Evolutionary conservation across 2,888 invertebrate species (phyloP), one percentile per base, ranked within the genome.

Genomic region (Meteorus cinctellus): DNA sequence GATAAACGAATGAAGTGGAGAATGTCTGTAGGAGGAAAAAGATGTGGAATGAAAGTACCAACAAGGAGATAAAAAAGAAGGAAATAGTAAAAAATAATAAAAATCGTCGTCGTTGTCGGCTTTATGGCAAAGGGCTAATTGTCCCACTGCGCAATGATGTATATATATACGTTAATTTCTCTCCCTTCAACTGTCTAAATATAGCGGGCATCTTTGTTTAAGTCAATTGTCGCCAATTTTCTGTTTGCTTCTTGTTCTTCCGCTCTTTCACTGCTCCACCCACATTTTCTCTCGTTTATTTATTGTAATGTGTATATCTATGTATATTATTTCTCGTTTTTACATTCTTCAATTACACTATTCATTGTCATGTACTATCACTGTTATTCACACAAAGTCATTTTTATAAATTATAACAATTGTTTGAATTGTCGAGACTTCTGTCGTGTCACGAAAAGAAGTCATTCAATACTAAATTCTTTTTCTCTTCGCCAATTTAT

Each of bases 211-310:
- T 80, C 79, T 78, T 74, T 74, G 74, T 77, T 74, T 69, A 72
- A 75, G 74, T 80, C 79, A 79, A 81, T 81, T 81, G 80, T 78
- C 78, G 78, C 78, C 77, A 81, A 80, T 81, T 79, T 60, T 60
- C 48, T 19, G 55, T 45, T 31, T 68, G 60, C 51, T 48, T 62
- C 19, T 70, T 70, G 63, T 36, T 75, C 16, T 65, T 41, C 70
- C 51, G 24, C 63, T 65, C 24, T 51, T 51, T 16, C 34, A 24
- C 27, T 31, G 16, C 34, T 68, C 24, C 67, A 66, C 55, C 45
- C 66, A 67, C 41, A 48, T 4, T 45, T 68, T 68, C 31, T 45
- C 16, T 68, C 29, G 48, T 48, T 51, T 16, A 29, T 31, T 34
- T 51, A 51, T 65, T 34, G 34, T 45, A 55, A 41, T 59, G 14